Evolutionary conservation across 2,113 vertebrate species (phyloP).

Genomic region (Cynopterus brachyotis): DNA sequence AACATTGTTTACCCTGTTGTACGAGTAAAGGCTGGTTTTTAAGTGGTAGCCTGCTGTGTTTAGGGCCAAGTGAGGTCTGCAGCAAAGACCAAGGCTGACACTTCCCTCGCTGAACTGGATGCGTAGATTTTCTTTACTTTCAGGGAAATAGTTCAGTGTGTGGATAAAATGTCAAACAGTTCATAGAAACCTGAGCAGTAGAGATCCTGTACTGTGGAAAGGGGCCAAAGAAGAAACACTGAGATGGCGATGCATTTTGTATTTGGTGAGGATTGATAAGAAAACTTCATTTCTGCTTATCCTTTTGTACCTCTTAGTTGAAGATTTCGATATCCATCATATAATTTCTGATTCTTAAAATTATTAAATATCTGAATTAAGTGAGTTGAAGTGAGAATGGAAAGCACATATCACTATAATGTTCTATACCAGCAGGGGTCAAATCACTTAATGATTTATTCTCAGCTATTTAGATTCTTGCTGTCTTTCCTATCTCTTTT

Average conservation of each 20-base stretch:
- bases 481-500: neutral
- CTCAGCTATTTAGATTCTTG: conserved; percentile 3
- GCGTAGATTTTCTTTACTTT: conserved; percentile 40
- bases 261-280: conserved; percentile 1
- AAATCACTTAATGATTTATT: conserved; percentile 33
- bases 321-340: conserved; percentile 19
- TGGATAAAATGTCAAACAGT: conserved; percentile 31
- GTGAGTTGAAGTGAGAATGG: conserved; percentile 13
- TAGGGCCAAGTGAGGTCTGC: conserved; percentile 20
- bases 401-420: conserved; percentile 2
- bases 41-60: conserved; percentile 6
- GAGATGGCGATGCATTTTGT: conserved; percentile 26
- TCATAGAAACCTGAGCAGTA: conserved; percentile 16
- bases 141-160: neutral
- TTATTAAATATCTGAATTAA: conserved; percentile 52
- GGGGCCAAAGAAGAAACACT: neutral
- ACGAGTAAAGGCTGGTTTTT: neutral
- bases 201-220: conserved; percentile 7
- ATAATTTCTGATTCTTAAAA: conserved; percentile 8
- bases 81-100: conserved; percentile 34
- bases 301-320: neutral
- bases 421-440: conserved; percentile 9
- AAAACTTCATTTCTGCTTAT: conserved; percentile 21
- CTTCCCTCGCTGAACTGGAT: conserved; percentile 25
- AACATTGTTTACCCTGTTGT: conserved; percentile 16